These are phyloP conservation scores for Bursaphelenchus okinawaensis DNA, from an alignment of 2,888 invertebrate species.

Conservation along the genomic window DNA sequence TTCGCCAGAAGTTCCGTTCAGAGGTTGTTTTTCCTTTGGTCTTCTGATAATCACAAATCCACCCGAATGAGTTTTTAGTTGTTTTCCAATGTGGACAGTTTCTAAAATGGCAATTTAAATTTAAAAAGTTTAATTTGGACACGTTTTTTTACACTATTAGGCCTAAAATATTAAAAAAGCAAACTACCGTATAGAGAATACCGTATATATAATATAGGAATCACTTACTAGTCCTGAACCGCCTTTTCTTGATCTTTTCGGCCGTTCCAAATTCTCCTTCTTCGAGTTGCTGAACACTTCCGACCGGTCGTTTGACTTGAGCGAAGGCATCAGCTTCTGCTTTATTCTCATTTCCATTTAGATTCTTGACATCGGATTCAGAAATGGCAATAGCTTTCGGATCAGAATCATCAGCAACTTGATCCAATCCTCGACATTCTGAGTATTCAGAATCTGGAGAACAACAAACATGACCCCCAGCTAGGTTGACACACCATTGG, in stretches of 20 bases:
- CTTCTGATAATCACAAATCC: constrained; percentile 5
- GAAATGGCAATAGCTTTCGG: background rate
- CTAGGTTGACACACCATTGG: constrained; percentile 46
- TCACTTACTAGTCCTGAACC: background rate
- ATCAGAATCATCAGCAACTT: constrained; percentile 2
- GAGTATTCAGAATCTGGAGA: constrained; percentile 29
- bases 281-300: background rate
- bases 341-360: background rate
- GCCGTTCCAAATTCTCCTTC: background rate
- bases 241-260: background rate
- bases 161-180: background rate
- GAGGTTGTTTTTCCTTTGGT: background rate
- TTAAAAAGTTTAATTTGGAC: too few species aligned
- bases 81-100: background rate
- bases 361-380: background rate
- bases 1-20: background rate
- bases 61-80: constrained; percentile 1
- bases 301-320: constrained; percentile 4
- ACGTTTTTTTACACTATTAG: background rate
- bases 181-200: too few species aligned
- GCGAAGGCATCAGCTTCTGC: background rate
- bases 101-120: too few species aligned
- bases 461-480: constrained; percentile 46
- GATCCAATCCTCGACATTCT: constrained; percentile 36
- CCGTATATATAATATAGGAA: too few species aligned